Percentiles rank a stretch among this genome's conserved stretches.
These are phyloP conservation scores for Phainopepla nitens DNA, from an alignment of 2,113 vertebrate genomes.

Conservation along the genomic window DNA sequence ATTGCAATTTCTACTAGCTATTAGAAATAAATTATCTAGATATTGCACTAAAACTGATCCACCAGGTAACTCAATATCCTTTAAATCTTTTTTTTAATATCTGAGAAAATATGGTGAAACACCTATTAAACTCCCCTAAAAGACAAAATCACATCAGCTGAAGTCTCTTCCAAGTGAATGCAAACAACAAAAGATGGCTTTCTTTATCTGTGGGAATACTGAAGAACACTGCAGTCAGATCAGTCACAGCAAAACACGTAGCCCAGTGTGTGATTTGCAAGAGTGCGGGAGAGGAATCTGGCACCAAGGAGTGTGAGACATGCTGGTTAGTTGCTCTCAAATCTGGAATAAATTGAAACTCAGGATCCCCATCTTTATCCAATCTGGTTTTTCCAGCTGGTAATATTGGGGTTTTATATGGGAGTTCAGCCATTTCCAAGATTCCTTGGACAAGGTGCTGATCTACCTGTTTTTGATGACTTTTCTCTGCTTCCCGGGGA, in stretches of 20 bases:
- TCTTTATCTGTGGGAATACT: neutral
- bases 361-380: neutral
- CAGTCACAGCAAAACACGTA: neutral
- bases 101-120: neutral
- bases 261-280: neutral
- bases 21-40: neutral
- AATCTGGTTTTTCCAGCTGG: fast-evolving
- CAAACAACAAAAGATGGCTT: neutral
- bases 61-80: neutral
- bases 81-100: neutral
- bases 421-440: neutral
- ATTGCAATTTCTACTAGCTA: neutral
- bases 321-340: neutral
- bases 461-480: fast-evolving
- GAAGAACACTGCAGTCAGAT: neutral
- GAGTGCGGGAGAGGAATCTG: neutral
- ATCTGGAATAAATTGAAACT: neutral
- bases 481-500: fast-evolving
- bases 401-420: fast-evolving
- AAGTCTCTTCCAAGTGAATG: neutral
- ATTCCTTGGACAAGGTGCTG: neutral
- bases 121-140: neutral
- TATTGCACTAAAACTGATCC: neutral
- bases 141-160: neutral
- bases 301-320: neutral